Percentiles rank a stretch among this genome's conserved stretches.
These are phyloP conservation scores for Neuroscelio doddi DNA, from an alignment of 2,888 invertebrate species.

Conservation along the genomic window DNA sequence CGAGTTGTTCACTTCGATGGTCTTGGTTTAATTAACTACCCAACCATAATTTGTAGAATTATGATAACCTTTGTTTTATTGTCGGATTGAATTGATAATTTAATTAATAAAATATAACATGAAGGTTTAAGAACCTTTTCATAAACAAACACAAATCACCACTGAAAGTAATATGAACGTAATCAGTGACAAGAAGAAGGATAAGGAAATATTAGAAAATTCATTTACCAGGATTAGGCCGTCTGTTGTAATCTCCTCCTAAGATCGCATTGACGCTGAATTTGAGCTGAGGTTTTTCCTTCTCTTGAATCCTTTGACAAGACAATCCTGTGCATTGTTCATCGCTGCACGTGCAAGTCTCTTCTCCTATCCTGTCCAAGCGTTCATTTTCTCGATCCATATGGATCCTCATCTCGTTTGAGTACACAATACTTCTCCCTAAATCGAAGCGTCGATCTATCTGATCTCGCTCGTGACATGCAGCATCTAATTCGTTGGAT, in stretches of 20 bases:
- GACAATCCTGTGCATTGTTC: conserved; percentile 65
- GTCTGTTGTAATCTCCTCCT: conserved; percentile 76
- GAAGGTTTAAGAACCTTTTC: too few species aligned
- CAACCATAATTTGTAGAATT: too few species aligned
- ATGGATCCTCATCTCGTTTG: conserved; percentile 57
- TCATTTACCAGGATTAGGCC: conserved; percentile 67
- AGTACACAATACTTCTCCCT: conserved; percentile 53
- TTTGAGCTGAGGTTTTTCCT: conserved; percentile 85
- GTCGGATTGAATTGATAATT: too few species aligned
- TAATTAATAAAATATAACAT: too few species aligned
- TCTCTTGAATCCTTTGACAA: conserved; percentile 65
- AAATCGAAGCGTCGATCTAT: conserved; percentile 59
- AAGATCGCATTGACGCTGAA: conserved; percentile 95
- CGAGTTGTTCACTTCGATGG: conserved; percentile 2
- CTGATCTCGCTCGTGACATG: conserved; percentile 45
- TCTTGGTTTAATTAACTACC: too few species aligned
- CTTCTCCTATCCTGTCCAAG: conserved; percentile 66
- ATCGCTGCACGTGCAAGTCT: conserved; percentile 67
- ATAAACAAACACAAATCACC: too few species aligned
- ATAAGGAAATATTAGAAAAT: too few species aligned
- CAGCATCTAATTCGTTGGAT: conserved; percentile 56
- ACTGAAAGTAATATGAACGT: too few species aligned
- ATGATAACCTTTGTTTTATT: too few species aligned
- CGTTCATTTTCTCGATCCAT: conserved; percentile 60
- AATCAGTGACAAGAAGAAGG: too few species aligned